Evolutionary conservation across 30 jellyfish, hydroid and myxozoan species (phyloP).

Genomic region (Phacellophora camtschatica): DNA sequence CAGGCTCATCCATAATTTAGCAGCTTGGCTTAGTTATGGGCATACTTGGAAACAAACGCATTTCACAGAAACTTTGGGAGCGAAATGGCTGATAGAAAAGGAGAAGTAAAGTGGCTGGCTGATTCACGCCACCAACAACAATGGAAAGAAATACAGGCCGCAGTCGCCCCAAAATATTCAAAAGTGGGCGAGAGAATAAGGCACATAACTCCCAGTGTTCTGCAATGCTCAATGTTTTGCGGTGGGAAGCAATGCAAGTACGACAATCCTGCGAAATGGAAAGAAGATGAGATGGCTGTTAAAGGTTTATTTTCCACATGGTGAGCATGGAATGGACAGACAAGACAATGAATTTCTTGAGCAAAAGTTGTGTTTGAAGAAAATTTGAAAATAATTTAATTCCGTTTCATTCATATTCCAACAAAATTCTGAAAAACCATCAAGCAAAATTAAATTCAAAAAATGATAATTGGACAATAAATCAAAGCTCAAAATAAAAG

Average conservation of each 20-base stretch:
- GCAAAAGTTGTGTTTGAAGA: no score
- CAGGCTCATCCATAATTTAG: constrained; percentile 20
- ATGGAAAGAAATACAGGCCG: constrained; percentile 23
- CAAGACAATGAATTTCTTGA: no score
- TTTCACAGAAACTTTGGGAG: background rate
- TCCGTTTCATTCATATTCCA: no score
- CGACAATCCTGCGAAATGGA: constrained; percentile 84
- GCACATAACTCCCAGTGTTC: constrained; percentile 82
- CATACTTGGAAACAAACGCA: no score
- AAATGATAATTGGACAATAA: no score
- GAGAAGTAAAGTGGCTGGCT: constrained; percentile 73
- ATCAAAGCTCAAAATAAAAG: no score
- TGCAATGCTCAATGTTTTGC: constrained; percentile 95
- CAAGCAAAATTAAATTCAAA: no score
- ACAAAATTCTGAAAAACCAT: no score
- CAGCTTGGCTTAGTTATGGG: background rate
- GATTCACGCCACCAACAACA: background rate
- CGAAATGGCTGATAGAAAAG: constrained; percentile 68
- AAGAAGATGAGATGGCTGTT: constrained; percentile 85
- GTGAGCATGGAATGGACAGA: no score
- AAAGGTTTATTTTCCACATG: constrained; percentile 91
- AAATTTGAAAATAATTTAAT: no score
- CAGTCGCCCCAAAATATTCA: constrained; percentile 86
- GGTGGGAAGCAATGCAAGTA: constrained; percentile 96
- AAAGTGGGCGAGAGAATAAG: constrained; percentile 85